A percentile compares a stretch with the other conserved stretches of the same genome.
Conservation (phyloP, 2,113 vertebrate genomes). For the Neogobius melanostomus region DNA sequence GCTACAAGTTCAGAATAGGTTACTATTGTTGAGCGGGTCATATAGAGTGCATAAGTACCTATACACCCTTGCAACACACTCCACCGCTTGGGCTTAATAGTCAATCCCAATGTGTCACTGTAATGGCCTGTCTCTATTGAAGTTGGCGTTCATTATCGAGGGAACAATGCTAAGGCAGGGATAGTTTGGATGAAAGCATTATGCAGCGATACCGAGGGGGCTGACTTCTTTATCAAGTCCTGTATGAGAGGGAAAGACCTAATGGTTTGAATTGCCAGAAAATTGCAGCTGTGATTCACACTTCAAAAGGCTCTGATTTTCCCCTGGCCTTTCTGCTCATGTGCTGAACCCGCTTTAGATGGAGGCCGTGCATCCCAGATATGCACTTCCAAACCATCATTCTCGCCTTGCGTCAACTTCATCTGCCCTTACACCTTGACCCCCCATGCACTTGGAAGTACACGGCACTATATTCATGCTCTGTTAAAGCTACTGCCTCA, state of each 20-base stretch:
- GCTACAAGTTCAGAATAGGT: not conserved
- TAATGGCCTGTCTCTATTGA: slow-evolving; percentile 54
- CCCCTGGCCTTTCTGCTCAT: slow-evolving; percentile 59
- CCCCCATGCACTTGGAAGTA: slow-evolving; percentile 30
- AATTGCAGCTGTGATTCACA: slow-evolving; percentile 65
- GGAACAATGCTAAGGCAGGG: slow-evolving; percentile 43
- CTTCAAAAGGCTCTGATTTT: slow-evolving; percentile 70
- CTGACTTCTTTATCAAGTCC: slow-evolving; percentile 52
- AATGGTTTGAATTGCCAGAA: slow-evolving; percentile 66
- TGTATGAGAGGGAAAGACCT: slow-evolving; percentile 54
- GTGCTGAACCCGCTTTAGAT: slow-evolving; percentile 61
- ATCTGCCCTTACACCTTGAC: slow-evolving; percentile 42
- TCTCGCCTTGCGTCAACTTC: slow-evolving; percentile 35
- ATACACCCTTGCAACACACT: slow-evolving; percentile 27
- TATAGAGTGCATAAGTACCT: slow-evolving; percentile 5
- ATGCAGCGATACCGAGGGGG: slow-evolving; percentile 36
- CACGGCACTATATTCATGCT: slow-evolving; percentile 21
- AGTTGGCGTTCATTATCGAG: slow-evolving; percentile 60
- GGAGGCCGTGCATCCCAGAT: slow-evolving; percentile 43
- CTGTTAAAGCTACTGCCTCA: not conserved
- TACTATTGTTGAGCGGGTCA: not conserved
- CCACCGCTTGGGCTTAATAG: slow-evolving; percentile 39
- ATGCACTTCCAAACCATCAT: slow-evolving; percentile 51
- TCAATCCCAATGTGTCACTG: slow-evolving; percentile 50
- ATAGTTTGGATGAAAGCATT: slow-evolving; percentile 66